Percentiles rank a stretch among this genome's conserved stretches.
phyloP scores from a whole-genome alignment of 2,797 vertebrate genomes.

The Chanos chanos region DNA sequence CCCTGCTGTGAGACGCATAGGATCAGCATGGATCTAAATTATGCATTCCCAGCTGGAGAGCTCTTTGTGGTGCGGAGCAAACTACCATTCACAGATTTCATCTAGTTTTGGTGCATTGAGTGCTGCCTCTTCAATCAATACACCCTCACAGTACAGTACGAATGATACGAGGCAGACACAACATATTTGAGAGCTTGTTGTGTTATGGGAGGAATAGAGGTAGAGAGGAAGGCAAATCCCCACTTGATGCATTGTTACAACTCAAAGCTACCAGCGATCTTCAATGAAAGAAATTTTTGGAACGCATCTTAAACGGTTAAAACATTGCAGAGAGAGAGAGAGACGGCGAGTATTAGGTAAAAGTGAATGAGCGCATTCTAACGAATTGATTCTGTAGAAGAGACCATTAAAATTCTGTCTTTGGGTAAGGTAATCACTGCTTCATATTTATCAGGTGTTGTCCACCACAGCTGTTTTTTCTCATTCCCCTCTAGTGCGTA shows the following conservation, averaged over 20 bases:
- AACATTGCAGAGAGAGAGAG: too few species aligned
- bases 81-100: constrained; percentile 7
- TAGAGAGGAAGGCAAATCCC: too few species aligned
- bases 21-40: constrained; percentile 40
- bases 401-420: background rate
- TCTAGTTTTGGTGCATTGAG: constrained; percentile 42
- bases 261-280: too few species aligned
- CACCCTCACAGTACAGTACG: too few species aligned
- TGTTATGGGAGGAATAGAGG: too few species aligned
- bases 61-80: constrained; percentile 21
- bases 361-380: too few species aligned
- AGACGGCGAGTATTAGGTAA: too few species aligned
- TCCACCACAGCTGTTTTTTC: constrained; percentile 36
- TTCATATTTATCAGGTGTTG: constrained; percentile 34
- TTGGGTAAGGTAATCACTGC: background rate
- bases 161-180: too few species aligned
- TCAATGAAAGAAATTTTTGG: background rate
- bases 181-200: too few species aligned
- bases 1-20: constrained; percentile 54
- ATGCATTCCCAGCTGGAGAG: constrained; percentile 45
- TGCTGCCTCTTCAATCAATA: constrained; percentile 23
- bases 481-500: background rate
- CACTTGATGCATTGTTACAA: too few species aligned
- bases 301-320: too few species aligned
- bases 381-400: background rate